Conservation (phyloP, 2,113 vertebrate genomes). For the Urocolius indicus region DNA sequence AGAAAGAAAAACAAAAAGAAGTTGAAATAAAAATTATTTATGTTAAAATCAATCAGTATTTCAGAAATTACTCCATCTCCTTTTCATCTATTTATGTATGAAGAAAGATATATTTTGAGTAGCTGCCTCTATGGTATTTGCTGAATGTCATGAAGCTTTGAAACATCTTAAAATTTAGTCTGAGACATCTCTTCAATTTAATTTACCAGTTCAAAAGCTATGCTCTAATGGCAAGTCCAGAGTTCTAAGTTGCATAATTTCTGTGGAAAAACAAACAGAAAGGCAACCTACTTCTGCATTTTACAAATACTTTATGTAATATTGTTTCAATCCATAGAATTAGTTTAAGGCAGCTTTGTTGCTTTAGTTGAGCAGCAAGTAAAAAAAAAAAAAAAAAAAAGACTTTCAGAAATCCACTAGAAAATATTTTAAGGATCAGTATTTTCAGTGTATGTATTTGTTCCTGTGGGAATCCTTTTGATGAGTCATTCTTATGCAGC, state of each 20-base stretch:
- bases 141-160: slow-evolving; percentile 58
- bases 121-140: slow-evolving; percentile 33
- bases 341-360: not conserved
- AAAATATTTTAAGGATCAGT: not conserved
- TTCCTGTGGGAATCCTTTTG: not conserved
- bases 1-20: slow-evolving; percentile 30
- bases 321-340: not conserved
- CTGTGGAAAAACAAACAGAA: too few relatives aligned
- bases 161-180: slow-evolving; percentile 40
- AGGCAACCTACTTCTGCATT: not conserved
- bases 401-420: not conserved
- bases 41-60: slow-evolving; percentile 58
- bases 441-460: not conserved
- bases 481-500: accelerated
- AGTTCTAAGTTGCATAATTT: not conserved
- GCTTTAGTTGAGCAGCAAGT: not conserved
- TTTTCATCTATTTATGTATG: slow-evolving; percentile 75
- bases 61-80: slow-evolving; percentile 18
- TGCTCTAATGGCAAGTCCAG: not conserved
- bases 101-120: slow-evolving; percentile 63
- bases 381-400: not conserved
- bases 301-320: not conserved
- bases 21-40: slow-evolving; percentile 58
- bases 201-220: slow-evolving; percentile 6
- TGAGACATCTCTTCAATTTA: slow-evolving; percentile 18